A percentile compares a stretch with the other conserved stretches of the same genome.
Conservation (phyloP, 2,888 invertebrate species). For the Dorcus hopei region DNA sequence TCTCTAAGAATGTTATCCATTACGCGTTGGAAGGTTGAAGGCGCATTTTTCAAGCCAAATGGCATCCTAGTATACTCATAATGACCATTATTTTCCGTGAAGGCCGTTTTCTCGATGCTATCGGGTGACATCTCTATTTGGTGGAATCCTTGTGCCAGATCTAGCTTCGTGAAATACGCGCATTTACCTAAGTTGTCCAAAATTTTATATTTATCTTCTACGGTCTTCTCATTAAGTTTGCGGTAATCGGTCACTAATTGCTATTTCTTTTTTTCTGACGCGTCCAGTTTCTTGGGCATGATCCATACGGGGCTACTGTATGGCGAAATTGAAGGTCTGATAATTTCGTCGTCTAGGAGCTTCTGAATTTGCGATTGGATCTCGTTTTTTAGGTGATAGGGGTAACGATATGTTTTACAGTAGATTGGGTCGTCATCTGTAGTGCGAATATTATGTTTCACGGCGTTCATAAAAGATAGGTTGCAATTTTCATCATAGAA, state of each 20-base stretch:
- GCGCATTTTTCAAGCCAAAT: constrained; percentile 35
- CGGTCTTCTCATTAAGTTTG: constrained; percentile 32
- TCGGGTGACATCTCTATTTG: constrained; percentile 28
- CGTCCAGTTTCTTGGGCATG: constrained; percentile 30
- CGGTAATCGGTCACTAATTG: constrained; percentile 26
- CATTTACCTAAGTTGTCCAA: constrained; percentile 33
- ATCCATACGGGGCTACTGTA: constrained; percentile 16
- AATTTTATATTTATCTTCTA: constrained; percentile 36
- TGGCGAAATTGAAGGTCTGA: constrained; percentile 23
- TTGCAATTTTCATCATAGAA: constrained; percentile 3
- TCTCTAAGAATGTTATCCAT: constrained; percentile 14
- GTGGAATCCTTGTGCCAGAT: constrained; percentile 28
- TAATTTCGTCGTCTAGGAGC: constrained; percentile 25
- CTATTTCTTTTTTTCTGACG: constrained; percentile 25
- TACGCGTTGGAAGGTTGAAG: constrained; percentile 30
- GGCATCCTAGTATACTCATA: constrained; percentile 31
- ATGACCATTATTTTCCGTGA: constrained; percentile 26
- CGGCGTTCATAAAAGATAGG: constrained; percentile 21
- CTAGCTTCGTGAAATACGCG: constrained; percentile 22
- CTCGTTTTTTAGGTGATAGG: constrained; percentile 29
- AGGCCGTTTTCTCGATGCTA: constrained; percentile 30
- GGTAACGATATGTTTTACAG: constrained; percentile 29
- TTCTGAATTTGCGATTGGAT: constrained; percentile 25
- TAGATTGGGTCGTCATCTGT: constrained; percentile 21
- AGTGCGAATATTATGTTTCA: constrained; percentile 26